Base-by-base conservation (phyloP, 2,888 invertebrate species). In the Oscheius sp. region DNA sequence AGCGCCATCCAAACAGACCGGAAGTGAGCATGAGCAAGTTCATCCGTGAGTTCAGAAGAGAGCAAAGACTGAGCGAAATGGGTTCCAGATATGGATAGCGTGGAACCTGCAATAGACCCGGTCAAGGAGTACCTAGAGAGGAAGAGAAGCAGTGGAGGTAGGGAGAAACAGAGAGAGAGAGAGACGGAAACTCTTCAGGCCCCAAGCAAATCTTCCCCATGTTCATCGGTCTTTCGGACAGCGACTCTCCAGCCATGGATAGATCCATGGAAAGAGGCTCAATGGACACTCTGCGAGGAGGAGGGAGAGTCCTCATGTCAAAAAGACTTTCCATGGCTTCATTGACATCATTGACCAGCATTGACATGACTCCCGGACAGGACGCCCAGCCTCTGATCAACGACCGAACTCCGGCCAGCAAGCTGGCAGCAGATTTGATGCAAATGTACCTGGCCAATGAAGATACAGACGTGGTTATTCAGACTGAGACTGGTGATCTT, bases 381-480 rank as follows among this genome's bases (percentile, higher is more conserved):
- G 79, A 79, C 35, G 70, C 70, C 57, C 10, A 21, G 62, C 37
- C 42, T 53, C 53, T 53, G 21, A 13, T 70, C n/a, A 60, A 42
- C n/a, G 85, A 85, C 66, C 51, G 76, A 29, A 75, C 75, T n/a
- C 82, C 92, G 89, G 89, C 90, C 91, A 90, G 92, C 10, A 92
- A 94, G 58, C 91, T 96, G 10, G 95, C 95, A 0, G 94, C 95
- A 87, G 95, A 96, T 90, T 91, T 96, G 71, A 91, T 96, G 42
- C 92, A 94, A 80, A 95, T 96, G 95, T 96, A 96, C 89, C 90
- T 95, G 77, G 94, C 95, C 88, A 95, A 95, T 90, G 94, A 95
- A 73, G 94, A 94, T 80, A 93, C 95, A 0, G 96, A 96, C 89
- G 94, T 86, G 33, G 66, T 95, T 59, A 92, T 93, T 4, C 93